Evolutionary conservation across 2,888 invertebrate species (phyloP).

Genomic region (Aethes cnicana): DNA sequence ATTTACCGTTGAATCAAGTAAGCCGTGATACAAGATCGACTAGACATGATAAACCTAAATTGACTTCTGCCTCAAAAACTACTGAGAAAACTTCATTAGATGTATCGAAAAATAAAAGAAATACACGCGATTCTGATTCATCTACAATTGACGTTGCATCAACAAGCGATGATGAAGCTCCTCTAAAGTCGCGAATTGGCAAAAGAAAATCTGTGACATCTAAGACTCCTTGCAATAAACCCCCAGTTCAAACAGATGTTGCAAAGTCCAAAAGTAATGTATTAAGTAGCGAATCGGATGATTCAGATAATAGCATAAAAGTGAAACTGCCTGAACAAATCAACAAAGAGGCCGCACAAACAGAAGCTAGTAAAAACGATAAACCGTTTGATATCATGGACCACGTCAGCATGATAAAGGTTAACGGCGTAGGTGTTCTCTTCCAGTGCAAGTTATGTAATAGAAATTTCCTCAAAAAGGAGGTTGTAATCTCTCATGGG

Average conservation of each 20-base stretch:
- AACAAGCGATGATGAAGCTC: constrained; percentile 2
- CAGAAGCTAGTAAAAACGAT: constrained; percentile 8
- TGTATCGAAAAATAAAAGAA: constrained; percentile 32
- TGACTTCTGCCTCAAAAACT: background rate
- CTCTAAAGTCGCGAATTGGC: background rate
- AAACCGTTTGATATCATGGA: constrained; percentile 68
- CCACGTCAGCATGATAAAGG: constrained; percentile 70
- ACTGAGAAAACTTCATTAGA: constrained; percentile 5
- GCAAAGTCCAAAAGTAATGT: constrained; percentile 4
- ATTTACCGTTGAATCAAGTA: constrained; percentile 43
- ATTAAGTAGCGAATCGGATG: constrained; percentile 19
- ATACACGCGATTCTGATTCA: constrained; percentile 34
- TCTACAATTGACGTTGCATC: background rate
- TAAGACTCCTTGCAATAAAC: constrained; percentile 1
- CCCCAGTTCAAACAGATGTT: background rate
- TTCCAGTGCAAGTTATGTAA: constrained; percentile 75
- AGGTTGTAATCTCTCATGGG: constrained; percentile 64
- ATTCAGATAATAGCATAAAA: constrained; percentile 24
- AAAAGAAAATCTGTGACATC: background rate
- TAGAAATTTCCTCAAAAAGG: constrained; percentile 70
- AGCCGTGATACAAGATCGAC: constrained; percentile 34
- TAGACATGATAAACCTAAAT: constrained; percentile 14
- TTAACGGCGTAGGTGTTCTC: constrained; percentile 70
- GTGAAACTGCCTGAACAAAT: constrained; percentile 19
- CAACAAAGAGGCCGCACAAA: constrained; percentile 3